These are phyloP conservation scores for Streblospio benedicti DNA, from an alignment of 1,140 invertebrate species.

Conservation along the genomic window DNA sequence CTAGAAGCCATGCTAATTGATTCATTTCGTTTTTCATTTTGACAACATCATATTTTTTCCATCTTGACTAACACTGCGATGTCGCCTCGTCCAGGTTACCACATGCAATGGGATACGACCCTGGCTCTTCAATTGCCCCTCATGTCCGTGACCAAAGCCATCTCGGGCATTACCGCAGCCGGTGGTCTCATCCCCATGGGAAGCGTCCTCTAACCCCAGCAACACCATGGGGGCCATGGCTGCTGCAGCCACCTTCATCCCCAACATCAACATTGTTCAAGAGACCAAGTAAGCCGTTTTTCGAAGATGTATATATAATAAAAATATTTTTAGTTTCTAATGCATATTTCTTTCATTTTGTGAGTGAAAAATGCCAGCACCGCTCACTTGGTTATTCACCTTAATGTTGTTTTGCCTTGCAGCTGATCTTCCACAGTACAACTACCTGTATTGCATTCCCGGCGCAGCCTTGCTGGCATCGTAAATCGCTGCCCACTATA, in stretches of 20 bases:
- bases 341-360: too few species aligned
- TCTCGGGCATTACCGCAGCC: conserved; percentile 82
- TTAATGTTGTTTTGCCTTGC: too few species aligned
- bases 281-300: conserved; percentile 52
- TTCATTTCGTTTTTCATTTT: too few species aligned
- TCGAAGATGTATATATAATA: too few species aligned
- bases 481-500: conserved; percentile 48
- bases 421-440: conserved; percentile 77
- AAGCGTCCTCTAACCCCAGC: conserved; percentile 64
- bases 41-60: too few species aligned
- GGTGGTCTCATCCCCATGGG: conserved; percentile 74
- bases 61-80: too few species aligned
- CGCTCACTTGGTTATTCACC: too few species aligned
- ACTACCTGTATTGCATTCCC: conserved; percentile 71
- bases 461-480: conserved; percentile 63
- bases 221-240: conserved; percentile 62
- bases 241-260: conserved; percentile 72
- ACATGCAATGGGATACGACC: conserved; percentile 86
- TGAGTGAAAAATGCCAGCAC: too few species aligned
- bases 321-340: too few species aligned
- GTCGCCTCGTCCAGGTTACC: conserved; percentile 62
- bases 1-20: too few species aligned
- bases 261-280: conserved; percentile 90
- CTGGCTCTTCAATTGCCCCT: conserved; percentile 82
- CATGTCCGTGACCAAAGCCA: conserved; percentile 88